These are phyloP conservation scores for Periphyllus acericola DNA, from an alignment of 2,888 invertebrate genomes.

Conservation along the genomic window DNA sequence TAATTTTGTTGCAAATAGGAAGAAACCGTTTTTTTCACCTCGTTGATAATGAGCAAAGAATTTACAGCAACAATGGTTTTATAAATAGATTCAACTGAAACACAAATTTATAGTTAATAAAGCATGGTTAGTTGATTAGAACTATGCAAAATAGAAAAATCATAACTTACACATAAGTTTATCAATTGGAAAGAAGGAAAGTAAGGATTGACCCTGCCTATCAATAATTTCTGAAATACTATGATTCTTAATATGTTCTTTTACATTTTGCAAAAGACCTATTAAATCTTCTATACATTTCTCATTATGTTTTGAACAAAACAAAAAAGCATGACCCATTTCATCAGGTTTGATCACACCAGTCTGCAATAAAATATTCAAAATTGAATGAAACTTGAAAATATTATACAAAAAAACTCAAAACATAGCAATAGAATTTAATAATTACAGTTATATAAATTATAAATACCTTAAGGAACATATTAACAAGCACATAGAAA, in stretches of 20 bases:
- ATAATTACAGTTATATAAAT: neutral
- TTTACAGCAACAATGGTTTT: slow-evolving; percentile 51
- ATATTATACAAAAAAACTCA: neutral
- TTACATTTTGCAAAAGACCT: slow-evolving; percentile 31
- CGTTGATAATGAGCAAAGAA: slow-evolving; percentile 46
- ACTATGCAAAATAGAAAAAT: neutral
- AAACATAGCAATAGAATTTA: neutral
- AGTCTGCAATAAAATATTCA: slow-evolving; percentile 23
- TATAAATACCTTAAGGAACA: slow-evolving; percentile 69
- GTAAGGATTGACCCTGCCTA: slow-evolving; percentile 45
- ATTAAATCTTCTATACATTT: slow-evolving; percentile 16
- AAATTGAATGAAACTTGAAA: neutral
- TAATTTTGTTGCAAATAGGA: slow-evolving; percentile 39
- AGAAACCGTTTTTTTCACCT: slow-evolving; percentile 51
- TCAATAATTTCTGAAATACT: slow-evolving; percentile 46
- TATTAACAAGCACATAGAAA: slow-evolving; percentile 71
- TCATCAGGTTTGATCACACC: slow-evolving; percentile 45
- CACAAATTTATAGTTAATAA: slow-evolving; percentile 12
- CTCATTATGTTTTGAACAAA: slow-evolving; percentile 32
- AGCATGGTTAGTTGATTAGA: neutral
- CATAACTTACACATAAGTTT: slow-evolving; percentile 49
- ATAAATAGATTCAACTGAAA: slow-evolving; percentile 59
- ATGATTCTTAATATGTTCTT: slow-evolving; percentile 54
- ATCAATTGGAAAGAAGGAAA: slow-evolving; percentile 48
- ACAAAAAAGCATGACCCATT: slow-evolving; percentile 58